phyloP scores from a whole-genome alignment of 2,797 vertebrate genomes.

The Eospalax fontanierii region DNA sequence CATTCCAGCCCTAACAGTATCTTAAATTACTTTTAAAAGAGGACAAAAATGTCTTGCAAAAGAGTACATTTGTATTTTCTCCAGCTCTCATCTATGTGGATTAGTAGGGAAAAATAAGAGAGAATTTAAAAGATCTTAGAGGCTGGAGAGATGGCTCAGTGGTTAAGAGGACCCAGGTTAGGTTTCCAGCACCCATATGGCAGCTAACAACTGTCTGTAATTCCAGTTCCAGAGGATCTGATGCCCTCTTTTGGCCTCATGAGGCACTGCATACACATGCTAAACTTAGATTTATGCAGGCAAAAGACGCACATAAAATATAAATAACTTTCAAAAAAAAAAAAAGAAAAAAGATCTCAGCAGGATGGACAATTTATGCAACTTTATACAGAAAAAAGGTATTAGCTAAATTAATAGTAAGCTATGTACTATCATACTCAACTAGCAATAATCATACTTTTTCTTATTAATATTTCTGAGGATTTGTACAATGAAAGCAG shows the following conservation, averaged over 20 bases:
- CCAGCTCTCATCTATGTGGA: neutral
- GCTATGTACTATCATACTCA: neutral
- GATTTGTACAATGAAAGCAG: neutral
- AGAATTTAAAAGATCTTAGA: neutral
- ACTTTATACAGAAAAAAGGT: neutral
- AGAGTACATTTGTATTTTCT: neutral
- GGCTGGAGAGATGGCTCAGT: too few relatives aligned
- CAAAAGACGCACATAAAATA: too few relatives aligned
- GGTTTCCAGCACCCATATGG: too few relatives aligned
- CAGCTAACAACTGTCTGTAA: too few relatives aligned
- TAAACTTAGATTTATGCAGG: too few relatives aligned
- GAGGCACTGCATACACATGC: too few relatives aligned
- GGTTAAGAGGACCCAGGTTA: too few relatives aligned
- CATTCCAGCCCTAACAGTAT: neutral
- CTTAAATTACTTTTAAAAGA: neutral
- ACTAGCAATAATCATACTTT: neutral
- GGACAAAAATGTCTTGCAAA: neutral
- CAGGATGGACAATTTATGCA: neutral
- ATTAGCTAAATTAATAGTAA: neutral
- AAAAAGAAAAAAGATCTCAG: neutral
- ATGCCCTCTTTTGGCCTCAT: too few relatives aligned
- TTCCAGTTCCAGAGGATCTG: too few relatives aligned
- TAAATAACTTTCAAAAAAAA: too few relatives aligned
- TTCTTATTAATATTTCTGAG: constrained; percentile 27
- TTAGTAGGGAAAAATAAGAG: neutral